Evolutionary conservation across 1,140 invertebrate genomes (phyloP).

Genomic region (Drosophila punjabiensis): DNA sequence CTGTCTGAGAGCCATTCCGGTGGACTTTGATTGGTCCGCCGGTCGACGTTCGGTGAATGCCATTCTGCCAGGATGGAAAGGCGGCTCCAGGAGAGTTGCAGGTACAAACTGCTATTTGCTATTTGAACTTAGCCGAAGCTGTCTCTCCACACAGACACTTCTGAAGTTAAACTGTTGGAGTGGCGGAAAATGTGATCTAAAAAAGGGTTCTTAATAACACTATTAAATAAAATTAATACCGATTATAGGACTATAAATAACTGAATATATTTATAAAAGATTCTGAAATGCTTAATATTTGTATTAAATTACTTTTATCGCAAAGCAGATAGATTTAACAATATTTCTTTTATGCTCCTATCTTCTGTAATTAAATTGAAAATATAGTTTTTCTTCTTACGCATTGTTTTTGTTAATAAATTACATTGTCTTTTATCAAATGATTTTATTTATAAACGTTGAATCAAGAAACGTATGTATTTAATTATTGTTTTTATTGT

Average conservation of each 20-base stretch:
- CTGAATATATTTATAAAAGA: not conserved
- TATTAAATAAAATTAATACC: not conserved
- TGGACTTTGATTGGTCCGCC: conserved; percentile 47
- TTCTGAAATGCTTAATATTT: not conserved
- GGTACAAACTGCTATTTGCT: conserved; percentile 17
- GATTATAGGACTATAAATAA: not conserved
- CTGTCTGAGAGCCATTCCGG: conserved; percentile 51
- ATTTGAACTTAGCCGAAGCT: conserved; percentile 44
- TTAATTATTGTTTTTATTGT: too few relatives aligned
- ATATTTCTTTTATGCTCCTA: too few relatives aligned
- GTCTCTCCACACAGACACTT: conserved; percentile 11
- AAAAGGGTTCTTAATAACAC: conserved; percentile 2
- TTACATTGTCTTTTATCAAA: too few relatives aligned
- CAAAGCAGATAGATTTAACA: not conserved
- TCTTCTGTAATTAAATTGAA: too few relatives aligned
- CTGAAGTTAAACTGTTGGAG: conserved; percentile 12
- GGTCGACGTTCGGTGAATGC: conserved; percentile 31
- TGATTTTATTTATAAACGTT: too few relatives aligned
- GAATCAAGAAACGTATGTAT: too few relatives aligned
- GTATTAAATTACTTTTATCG: not conserved
- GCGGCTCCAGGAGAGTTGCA: conserved; percentile 22
- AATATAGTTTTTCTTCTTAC: too few relatives aligned
- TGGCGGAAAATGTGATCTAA: conserved; percentile 11
- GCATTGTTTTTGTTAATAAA: too few relatives aligned
- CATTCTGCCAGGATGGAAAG: conserved; percentile 32